Evolutionary conservation across 2,797 vertebrate genomes (phyloP).

Genomic region (Etheostoma perlongum): DNA sequence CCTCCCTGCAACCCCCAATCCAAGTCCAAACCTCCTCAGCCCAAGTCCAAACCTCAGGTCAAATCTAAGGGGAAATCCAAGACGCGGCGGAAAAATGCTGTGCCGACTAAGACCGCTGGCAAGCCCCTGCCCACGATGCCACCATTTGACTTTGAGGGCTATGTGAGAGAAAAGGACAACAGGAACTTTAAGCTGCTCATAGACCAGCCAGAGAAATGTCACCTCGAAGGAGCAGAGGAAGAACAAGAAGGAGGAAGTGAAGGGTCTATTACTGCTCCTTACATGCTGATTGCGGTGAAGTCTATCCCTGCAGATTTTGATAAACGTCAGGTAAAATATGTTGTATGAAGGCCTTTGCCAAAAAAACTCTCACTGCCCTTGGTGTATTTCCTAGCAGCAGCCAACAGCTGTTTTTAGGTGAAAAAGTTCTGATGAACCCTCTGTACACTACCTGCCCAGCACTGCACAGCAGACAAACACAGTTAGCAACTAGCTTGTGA

Average conservation of each 20-base stretch:
- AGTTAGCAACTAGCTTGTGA: neutral
- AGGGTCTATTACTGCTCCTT: conserved; percentile 70
- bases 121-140: conserved; percentile 69
- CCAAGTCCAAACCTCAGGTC: conserved; percentile 59
- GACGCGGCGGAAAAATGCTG: conserved; percentile 59
- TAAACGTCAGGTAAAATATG: conserved; percentile 86
- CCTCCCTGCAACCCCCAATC: conserved; percentile 54
- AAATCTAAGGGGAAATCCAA: conserved; percentile 63
- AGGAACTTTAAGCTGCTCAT: conserved; percentile 92
- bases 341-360: neutral
- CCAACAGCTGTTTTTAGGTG: conserved; percentile 1
- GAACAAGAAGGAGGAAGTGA: conserved; percentile 12
- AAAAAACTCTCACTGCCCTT: neutral
- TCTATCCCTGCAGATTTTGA: conserved; percentile 94
- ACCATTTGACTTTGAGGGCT: conserved; percentile 91
- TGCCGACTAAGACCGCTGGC: conserved; percentile 37
- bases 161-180: conserved; percentile 92
- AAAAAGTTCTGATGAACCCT: neutral
- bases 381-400: neutral
- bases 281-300: conserved; percentile 95
- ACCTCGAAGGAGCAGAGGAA: conserved; percentile 35
- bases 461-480: neutral
- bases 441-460: neutral
- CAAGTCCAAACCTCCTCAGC: conserved; percentile 53
- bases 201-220: conserved; percentile 94